phyloP scores from a whole-genome alignment of 2,797 vertebrate species.

The Hemibagrus guttatus region DNA sequence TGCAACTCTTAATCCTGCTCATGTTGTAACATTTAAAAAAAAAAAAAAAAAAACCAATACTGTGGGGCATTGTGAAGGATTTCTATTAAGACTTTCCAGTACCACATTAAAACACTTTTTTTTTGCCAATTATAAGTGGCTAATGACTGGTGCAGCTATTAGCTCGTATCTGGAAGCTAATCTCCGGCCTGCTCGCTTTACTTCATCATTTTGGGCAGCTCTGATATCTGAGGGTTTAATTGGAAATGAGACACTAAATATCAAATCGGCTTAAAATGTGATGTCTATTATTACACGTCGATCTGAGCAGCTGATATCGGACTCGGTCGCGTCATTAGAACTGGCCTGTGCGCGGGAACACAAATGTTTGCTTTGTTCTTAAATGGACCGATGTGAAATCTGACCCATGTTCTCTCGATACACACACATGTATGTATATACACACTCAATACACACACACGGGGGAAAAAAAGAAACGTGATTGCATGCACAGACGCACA shows the following conservation, averaged over 20 bases:
- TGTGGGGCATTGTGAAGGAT: conserved; percentile 30
- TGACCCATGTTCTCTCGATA: conserved; percentile 38
- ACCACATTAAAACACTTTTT: conserved; percentile 44
- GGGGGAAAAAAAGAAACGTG: neutral
- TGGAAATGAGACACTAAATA: conserved; percentile 61
- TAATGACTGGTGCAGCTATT: conserved; percentile 58
- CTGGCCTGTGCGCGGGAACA: conserved; percentile 64
- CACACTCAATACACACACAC: conserved; percentile 20
- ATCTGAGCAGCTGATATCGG: conserved; percentile 59
- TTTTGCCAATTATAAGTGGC: conserved; percentile 55
- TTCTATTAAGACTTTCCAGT: conserved; percentile 41
- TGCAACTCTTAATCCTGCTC: conserved; percentile 47
- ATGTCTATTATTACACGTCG: conserved; percentile 58
- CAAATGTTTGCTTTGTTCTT: conserved; percentile 68
- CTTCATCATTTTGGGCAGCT: conserved; percentile 54
- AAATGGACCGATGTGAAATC: conserved; percentile 61
- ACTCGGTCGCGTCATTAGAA: conserved; percentile 59
- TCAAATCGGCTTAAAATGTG: conserved; percentile 61
- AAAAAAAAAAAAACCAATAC: conserved; percentile 10
- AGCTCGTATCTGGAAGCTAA: conserved; percentile 51
- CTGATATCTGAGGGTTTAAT: conserved; percentile 57
- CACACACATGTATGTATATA: conserved; percentile 12
- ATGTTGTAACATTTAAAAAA: conserved; percentile 39
- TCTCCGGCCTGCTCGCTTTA: conserved; percentile 52
- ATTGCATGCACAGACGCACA: conserved; percentile 15